Evolutionary conservation across 2,113 vertebrate species (phyloP).

Genomic region (Synchiropus splendidus): DNA sequence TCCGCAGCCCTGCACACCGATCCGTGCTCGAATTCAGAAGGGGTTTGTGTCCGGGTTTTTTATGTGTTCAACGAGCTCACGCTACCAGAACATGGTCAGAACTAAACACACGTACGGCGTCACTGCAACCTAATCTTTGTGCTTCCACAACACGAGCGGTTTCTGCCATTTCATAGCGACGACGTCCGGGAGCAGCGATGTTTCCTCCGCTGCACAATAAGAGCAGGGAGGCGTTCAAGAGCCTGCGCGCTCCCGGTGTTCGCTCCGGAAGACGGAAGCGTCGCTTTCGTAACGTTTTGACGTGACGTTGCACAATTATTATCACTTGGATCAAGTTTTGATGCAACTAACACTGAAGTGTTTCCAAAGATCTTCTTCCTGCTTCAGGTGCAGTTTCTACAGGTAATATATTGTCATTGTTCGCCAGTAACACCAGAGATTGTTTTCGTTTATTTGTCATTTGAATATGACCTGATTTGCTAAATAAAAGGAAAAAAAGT

Average conservation of each 20-base stretch:
- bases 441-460: no score
- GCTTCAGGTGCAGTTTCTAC: no score
- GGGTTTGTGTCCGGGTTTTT: constrained; percentile 23
- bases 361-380: no score
- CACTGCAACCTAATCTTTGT: constrained; percentile 44
- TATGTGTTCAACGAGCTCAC: constrained; percentile 21
- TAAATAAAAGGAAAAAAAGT: no score
- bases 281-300: constrained; percentile 37
- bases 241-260: constrained; percentile 29
- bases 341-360: no score
- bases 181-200: constrained; percentile 53
- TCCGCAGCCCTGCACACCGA: constrained; percentile 26
- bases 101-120: constrained; percentile 38
- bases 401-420: no score
- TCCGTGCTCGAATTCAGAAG: constrained; percentile 20
- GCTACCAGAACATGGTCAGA: constrained; percentile 44
- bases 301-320: constrained; percentile 2
- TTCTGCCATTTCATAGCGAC: constrained; percentile 62
- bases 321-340: no score
- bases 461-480: no score
- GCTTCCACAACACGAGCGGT: constrained; percentile 56
- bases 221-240: constrained; percentile 36
- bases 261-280: constrained; percentile 28
- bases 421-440: no score
- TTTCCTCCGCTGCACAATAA: constrained; percentile 51